Evolutionary conservation across 2,888 invertebrate genomes (phyloP).

Genomic region (Orthosia cruda): DNA sequence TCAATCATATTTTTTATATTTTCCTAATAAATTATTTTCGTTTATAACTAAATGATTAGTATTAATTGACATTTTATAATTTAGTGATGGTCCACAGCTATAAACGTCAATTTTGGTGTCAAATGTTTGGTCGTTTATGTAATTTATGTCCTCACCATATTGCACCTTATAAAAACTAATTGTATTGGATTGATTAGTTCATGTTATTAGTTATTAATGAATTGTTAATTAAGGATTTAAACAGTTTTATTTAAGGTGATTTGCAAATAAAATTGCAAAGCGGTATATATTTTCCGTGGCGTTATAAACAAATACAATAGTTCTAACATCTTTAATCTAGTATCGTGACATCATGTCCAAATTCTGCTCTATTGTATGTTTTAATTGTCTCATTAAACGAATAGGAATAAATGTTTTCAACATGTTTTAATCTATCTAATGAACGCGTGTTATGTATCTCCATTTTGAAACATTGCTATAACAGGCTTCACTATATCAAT

Average conservation of each 20-base stretch:
- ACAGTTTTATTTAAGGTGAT: too few species aligned
- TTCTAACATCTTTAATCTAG: conserved; percentile 34
- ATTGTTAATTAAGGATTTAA: conserved; percentile 19
- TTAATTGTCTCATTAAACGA: conserved; percentile 77
- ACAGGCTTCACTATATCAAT: conserved; percentile 52
- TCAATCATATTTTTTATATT: conserved; percentile 1
- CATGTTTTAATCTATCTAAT: conserved; percentile 72
- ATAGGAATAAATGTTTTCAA: conserved; percentile 73
- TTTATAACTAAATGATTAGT: conserved; percentile 10
- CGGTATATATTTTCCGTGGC: not conserved
- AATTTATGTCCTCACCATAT: conserved; percentile 52
- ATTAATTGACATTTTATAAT: conserved; percentile 35
- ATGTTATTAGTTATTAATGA: conserved; percentile 34
- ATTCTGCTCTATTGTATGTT: conserved; percentile 69
- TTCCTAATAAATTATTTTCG: conserved; percentile 12
- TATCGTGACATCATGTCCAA: conserved; percentile 65
- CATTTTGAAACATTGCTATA: conserved; percentile 19
- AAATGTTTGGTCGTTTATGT: conserved; percentile 34
- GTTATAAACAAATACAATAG: conserved; percentile 25
- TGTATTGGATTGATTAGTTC: conserved; percentile 42
- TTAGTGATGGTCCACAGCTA: conserved; percentile 20
- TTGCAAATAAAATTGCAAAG: not conserved
- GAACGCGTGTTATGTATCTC: conserved; percentile 35
- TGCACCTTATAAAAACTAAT: conserved; percentile 64
- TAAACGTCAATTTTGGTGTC: conserved; percentile 49